Base-by-base conservation (phyloP, 2,113 vertebrate species). In the Thryonomys swinderianus region DNA sequence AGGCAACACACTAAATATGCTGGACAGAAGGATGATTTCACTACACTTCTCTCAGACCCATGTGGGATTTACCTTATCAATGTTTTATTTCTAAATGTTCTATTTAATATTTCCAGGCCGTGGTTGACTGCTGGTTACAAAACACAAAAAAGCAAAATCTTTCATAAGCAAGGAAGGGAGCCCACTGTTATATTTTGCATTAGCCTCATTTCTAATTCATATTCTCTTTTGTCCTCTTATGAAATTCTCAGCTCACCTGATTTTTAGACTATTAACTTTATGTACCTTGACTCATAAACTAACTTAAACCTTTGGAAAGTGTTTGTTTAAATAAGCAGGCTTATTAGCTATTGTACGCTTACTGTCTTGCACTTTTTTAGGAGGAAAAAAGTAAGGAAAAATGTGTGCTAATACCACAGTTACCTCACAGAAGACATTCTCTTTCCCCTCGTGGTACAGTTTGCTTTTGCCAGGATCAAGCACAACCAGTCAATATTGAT, bases 251-350 rank as follows among this genome's bases (percentile, higher is more conserved):
- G 59, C 91, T 83, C 53, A 88, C 21, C 69, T 90, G 12, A 82
- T 67, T 92, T 85, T 94, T 90, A 45, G 57, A 20, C 32, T 90
- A 81, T 34, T 74, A 74, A 51, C 9, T 79, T 88, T 45, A 20
- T 32, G 3, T 73, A 37, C 25, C 18, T 85, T 83, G 13, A 95
- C 12, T 73, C 90, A 32, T 76, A 27, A 89, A 92, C 51, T 71
- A 86, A 16, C 2, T 88, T 81, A 79, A 21, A 48, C 81, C 7
- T 86, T 67, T 81, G 64, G 27, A 27, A 53, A 85, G 45, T 51
- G 48, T 51, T 51, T 21, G 42, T 48, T 96, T 95, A 96, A 85
- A 92, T 88, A 90, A 94, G 34, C 16, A 64, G 90, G 30, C 30
- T 34, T n/a, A 85, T 11, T 88, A 64, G 80, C 57, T 88, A 79